Conservation (phyloP, 1,140 invertebrate genomes). For the Meloidogyne chitwoodi region DNA sequence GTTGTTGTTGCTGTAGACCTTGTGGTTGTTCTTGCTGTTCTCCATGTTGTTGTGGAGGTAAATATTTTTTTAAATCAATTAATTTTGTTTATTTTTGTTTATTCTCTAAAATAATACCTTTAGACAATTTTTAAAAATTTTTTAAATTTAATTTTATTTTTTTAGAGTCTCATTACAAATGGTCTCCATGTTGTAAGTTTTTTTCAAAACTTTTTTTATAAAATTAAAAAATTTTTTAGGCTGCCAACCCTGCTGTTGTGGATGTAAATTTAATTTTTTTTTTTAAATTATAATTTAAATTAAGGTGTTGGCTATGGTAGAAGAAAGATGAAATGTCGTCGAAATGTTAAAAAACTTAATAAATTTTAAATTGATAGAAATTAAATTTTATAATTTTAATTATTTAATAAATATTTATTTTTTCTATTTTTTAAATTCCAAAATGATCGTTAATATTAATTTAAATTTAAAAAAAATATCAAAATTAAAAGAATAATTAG, state of each 20-base stretch:
- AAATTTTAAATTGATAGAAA: not conserved
- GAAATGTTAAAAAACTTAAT: not conserved
- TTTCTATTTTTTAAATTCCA: too few species aligned
- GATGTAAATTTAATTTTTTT: not conserved
- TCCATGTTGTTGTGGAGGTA: not conserved
- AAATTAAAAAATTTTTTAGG: not conserved
- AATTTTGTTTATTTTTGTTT: not conserved
- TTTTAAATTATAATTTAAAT: not conserved
- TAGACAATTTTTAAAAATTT: not conserved
- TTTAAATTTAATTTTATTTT: not conserved
- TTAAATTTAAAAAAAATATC: too few species aligned
- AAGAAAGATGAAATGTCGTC: not conserved
- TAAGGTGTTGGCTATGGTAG: not conserved
- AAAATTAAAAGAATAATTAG: too few species aligned
- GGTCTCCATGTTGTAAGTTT: not conserved
- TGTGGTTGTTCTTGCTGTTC: conserved; percentile 21
- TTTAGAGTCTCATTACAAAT: not conserved
- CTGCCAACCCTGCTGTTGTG: conserved; percentile 2
- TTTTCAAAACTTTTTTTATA: not conserved
- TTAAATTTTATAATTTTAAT: not conserved
- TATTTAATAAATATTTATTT: not conserved
- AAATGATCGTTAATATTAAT: too few species aligned
- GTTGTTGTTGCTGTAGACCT: conserved; percentile 30
- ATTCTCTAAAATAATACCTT: too few species aligned
- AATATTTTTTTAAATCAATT: not conserved